Conservation (phyloP, 23 tunicate genomes). For the Oikopleura dioica region DNA sequence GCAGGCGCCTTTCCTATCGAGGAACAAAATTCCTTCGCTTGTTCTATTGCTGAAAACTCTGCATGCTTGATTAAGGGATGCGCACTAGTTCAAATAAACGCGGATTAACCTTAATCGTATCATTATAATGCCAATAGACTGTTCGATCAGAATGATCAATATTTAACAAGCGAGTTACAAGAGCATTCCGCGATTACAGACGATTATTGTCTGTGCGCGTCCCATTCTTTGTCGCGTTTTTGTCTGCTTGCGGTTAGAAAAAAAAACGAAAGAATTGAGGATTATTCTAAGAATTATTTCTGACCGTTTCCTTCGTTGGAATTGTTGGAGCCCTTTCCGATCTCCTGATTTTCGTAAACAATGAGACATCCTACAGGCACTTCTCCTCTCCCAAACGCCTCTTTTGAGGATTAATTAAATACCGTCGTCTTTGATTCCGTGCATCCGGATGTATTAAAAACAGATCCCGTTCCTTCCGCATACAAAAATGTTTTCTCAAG, state of each 20-base stretch:
- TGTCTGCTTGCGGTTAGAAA: too few species aligned
- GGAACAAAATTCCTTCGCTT: not conserved
- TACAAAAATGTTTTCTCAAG: too few species aligned
- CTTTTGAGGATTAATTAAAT: too few species aligned
- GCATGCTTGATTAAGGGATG: slow-evolving; percentile 2
- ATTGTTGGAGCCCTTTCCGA: not conserved
- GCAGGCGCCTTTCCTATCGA: not conserved
- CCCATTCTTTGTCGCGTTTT: not conserved
- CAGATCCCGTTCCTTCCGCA: too few species aligned
- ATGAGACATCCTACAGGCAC: slow-evolving; percentile 8
- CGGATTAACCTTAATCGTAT: too few species aligned
- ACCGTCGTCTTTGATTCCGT: too few species aligned
- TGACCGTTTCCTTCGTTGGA: too few species aligned
- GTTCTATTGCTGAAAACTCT: not conserved
- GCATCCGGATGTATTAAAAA: too few species aligned
- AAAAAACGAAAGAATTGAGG: too few species aligned
- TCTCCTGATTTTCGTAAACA: not conserved
- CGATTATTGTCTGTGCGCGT: not conserved
- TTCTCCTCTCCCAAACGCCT: not conserved
- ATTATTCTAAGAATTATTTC: too few species aligned
- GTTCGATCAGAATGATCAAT: not conserved
- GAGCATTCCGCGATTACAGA: too few species aligned
- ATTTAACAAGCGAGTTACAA: too few species aligned
- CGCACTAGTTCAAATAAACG: not conserved
- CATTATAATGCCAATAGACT: not conserved